These are phyloP conservation scores for Poecilia picta DNA, from an alignment of 2,797 vertebrate species.

Conservation along the genomic window DNA sequence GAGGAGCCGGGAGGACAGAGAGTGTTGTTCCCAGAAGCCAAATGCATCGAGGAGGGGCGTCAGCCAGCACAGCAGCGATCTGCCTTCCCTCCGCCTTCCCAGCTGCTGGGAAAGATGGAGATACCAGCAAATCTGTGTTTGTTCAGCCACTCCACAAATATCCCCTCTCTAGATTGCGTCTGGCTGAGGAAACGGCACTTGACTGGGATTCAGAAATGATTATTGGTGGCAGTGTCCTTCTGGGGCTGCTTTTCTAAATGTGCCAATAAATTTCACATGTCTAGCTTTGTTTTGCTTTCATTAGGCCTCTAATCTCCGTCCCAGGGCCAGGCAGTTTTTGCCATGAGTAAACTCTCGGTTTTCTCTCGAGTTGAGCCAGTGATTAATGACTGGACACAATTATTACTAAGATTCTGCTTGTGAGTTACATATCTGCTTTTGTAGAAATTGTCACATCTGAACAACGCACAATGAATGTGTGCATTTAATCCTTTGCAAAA, in stretches of 20 bases:
- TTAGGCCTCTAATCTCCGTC: constrained; percentile 84
- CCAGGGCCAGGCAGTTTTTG: constrained; percentile 76
- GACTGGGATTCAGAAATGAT: constrained; percentile 81
- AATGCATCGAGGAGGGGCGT: constrained; percentile 64
- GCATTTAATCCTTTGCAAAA: constrained; percentile 12
- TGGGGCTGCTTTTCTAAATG: constrained; percentile 81
- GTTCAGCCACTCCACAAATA: constrained; percentile 88
- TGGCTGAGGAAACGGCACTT: constrained; percentile 81
- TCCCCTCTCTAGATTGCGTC: constrained; percentile 81
- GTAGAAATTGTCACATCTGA: constrained; percentile 62
- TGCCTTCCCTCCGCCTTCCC: constrained; percentile 71
- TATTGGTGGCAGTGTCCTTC: constrained; percentile 84
- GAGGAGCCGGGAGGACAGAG: constrained; percentile 70
- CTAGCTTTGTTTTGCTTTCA: constrained; percentile 88
- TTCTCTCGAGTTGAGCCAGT: constrained; percentile 78
- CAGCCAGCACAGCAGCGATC: constrained; percentile 59
- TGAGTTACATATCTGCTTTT: constrained; percentile 77
- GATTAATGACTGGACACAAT: constrained; percentile 83
- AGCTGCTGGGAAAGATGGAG: constrained; percentile 85
- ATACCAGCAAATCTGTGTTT: constrained; percentile 88
- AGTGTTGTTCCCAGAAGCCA: constrained; percentile 76
- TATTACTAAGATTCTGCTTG: constrained; percentile 68
- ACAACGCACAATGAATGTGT: constrained; percentile 19
- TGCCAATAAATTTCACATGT: constrained; percentile 89
- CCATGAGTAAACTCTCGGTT: constrained; percentile 81